These are phyloP conservation scores for Aldrovandia affinis DNA, from an alignment of 2,797 vertebrate species.

Conservation along the genomic window DNA sequence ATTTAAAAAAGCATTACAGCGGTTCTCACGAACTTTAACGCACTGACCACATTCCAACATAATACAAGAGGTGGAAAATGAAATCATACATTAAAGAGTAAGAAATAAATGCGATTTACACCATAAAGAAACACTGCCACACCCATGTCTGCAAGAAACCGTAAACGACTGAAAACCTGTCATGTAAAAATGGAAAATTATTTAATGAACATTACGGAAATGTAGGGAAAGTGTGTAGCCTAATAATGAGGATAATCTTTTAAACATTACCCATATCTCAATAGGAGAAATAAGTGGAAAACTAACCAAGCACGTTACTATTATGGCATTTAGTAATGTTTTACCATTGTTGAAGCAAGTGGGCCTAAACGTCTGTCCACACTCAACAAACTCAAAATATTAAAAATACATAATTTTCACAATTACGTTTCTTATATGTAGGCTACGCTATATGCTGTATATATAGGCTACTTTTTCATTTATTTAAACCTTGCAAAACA, in stretches of 20 bases:
- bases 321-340: too few species aligned
- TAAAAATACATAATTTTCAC: too few species aligned
- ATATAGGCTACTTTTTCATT: too few species aligned
- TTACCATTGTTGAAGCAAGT: neutral
- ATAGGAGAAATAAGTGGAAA: neutral
- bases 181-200: neutral
- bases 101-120: neutral
- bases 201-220: neutral
- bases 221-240: neutral
- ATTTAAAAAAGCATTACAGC: too few species aligned
- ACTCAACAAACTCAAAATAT: neutral
- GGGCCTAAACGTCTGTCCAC: neutral
- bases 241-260: neutral
- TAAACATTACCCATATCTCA: neutral
- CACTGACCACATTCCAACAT: too few species aligned
- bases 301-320: neutral
- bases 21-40: too few species aligned
- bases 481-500: neutral
- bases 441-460: too few species aligned
- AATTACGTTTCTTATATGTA: too few species aligned
- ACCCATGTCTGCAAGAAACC: neutral
- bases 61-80: too few species aligned
- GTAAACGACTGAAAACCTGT: neutral
- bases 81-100: too few species aligned
- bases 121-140: neutral